phyloP scores from a whole-genome alignment of 2,797 vertebrate species.

The Hozukius guyotensis region DNA sequence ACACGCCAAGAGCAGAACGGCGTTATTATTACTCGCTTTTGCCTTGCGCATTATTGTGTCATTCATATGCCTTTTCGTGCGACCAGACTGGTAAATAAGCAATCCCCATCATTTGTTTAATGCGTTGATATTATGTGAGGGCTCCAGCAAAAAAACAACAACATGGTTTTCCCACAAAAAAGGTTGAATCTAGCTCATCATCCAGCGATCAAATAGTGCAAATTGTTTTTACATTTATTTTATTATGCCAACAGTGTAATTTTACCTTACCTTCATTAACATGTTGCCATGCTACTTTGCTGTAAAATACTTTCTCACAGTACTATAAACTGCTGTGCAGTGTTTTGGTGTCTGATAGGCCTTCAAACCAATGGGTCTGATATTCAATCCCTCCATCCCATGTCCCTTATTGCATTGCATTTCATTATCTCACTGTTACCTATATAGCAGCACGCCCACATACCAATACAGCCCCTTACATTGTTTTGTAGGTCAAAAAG shows the following conservation, averaged over 20 bases:
- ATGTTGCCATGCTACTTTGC: not conserved
- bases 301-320: not conserved
- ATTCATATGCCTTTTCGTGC: no score
- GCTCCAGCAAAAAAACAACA: not conserved
- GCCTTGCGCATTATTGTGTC: accelerated
- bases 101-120: not conserved
- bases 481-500: not conserved
- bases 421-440: not conserved
- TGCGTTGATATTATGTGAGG: not conserved
- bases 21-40: no score
- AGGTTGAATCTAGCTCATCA: not conserved
- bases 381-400: not conserved
- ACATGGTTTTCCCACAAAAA: not conserved
- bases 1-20: no score
- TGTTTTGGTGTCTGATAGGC: not conserved
- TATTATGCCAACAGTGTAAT: not conserved
- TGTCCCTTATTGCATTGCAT: not conserved
- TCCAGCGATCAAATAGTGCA: not conserved
- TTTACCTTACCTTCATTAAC: not conserved
- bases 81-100: not conserved
- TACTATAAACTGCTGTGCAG: not conserved
- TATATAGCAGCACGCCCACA: not conserved
- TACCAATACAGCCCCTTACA: not conserved
- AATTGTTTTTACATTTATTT: not conserved
- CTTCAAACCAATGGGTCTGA: not conserved